Base-by-base conservation (phyloP, 2,797 vertebrate genomes). In the Acestrorhynchus altus region DNA sequence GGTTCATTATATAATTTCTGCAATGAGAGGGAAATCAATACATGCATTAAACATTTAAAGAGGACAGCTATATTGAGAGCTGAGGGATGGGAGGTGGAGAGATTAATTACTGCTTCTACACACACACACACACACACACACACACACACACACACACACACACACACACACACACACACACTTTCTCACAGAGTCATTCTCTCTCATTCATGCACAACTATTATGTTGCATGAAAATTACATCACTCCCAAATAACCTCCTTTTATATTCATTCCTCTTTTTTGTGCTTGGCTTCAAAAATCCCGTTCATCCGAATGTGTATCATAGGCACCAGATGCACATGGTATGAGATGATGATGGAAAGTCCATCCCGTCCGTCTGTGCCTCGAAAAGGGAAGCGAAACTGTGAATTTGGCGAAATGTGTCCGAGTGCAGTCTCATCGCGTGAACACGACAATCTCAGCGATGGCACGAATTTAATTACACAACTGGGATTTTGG, bases 21-120 rank as follows among this genome's bases (percentile, higher is more conserved):
- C 90, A 90, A 88, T 88, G 74, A 88, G 70, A 85, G 72, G 75
- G 82, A 80, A 89, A 93, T 93, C 88, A 89, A 93, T 93, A 72
- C 16, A 78, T 81, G 82, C 91, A 92, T 93, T 92, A 92, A 93
- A 93, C 90, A 92, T 93, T 93, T 90, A 93, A 89, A 89, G 85
- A 85, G 88, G 88, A 87, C 87, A 86, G 90, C 89, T 90, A 90
- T 91, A 92, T 88, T 85, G 85, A 88, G 88, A 87, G 78, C 82
- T 73, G 84, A 90, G 83, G 74, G 86, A 89, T 87, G 68, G 87
- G 81, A 90, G 89, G 89, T 65, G 84, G 83, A 72, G 89, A 91
- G 89, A 94, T 93, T 92, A 92, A 94, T 94, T 90, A 92, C 79
- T 59, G 42, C 75, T 68, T 69, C 57, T 83, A 86, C 75, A 80